Evolutionary conservation across 1,140 invertebrate species (phyloP), one percentile per base, ranked within the genome.

Genomic region (Liolophura sinensis): DNA sequence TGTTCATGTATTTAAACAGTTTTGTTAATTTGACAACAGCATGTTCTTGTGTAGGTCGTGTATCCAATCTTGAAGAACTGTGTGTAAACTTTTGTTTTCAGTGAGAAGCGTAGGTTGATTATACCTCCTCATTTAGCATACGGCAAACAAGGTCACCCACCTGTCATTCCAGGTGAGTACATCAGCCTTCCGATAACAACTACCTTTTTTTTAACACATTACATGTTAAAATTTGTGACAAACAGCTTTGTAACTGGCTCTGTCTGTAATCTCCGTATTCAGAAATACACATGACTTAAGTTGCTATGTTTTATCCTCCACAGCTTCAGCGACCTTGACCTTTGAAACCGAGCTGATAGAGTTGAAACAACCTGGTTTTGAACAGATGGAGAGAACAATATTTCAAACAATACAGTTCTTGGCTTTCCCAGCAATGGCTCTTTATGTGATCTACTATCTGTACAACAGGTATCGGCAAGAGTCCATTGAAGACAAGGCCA

Each of bases 81-180:
- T 40, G 3, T 9, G 31, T 9, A 40, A 40, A 40, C 9, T 3
- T 40, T 40, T 40, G 31, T 40, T 70, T 73, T 56, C 65, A 73
- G 71, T 25, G 71, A 73, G 47, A 73, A 67, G 40, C 55, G 71
- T 18, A 70, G 64, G 25, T n/a, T 73, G 55, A 50, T 67, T 24
- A 73, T 73, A 55, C 71, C 71, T 48, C 65, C 71, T 25, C 65
- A 73, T 47, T 27, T 73, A 31, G 71, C 68, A 0, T 73, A 73
- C 63, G 71, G 71, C 24, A 47, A 64, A 20, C 47, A 63, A 55
- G 71, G 71, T n/a, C 55, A 50, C 48, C 68, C 68, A 12, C 71
- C 71, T 31, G 52, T 55, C 18, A 73, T 73, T 25, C 71, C 71
- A 57, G 50, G 71, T 72, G 14, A 51, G 60, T 66, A 54, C 18